A percentile compares a stretch with the other conserved stretches of the same genome.
phyloP scores from a whole-genome alignment of 2,113 vertebrate genomes.

The Naja naja region DNA sequence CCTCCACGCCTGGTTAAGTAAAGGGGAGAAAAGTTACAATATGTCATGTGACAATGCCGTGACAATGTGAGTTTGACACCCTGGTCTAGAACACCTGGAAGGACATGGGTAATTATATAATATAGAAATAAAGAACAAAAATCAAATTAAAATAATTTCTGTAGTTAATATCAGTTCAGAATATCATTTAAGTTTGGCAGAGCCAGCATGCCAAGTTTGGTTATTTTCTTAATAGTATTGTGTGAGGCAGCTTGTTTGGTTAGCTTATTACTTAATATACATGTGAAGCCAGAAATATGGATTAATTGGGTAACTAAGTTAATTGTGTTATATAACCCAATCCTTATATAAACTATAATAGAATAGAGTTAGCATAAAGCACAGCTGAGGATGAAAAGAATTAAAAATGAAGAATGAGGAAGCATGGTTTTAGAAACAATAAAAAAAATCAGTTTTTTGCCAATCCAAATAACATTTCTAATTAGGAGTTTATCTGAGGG shows the following conservation, averaged over 20 bases:
- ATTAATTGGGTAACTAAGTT: neutral
- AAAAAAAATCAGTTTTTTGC: neutral
- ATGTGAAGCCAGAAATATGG: neutral
- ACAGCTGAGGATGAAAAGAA: neutral
- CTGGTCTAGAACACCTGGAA: neutral
- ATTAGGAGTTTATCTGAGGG: neutral
- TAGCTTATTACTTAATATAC: neutral
- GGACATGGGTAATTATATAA: neutral
- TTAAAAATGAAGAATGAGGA: neutral
- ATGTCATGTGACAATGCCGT: too few relatives aligned
- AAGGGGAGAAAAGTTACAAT: too few relatives aligned
- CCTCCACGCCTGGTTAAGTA: too few relatives aligned
- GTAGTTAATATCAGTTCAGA: neutral
- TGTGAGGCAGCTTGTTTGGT: neutral
- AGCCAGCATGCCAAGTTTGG: neutral
- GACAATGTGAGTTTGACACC: too few relatives aligned
- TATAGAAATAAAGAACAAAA: neutral
- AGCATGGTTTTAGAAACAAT: neutral
- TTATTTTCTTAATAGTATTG: neutral
- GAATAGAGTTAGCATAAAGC: neutral
- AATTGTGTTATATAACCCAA: neutral
- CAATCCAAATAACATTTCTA: neutral
- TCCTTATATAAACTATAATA: neutral
- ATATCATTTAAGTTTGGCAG: neutral
- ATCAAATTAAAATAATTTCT: neutral